These are phyloP conservation scores for Delichon dasypus DNA, from an alignment of 2,797 vertebrate genomes.

Conservation along the genomic window DNA sequence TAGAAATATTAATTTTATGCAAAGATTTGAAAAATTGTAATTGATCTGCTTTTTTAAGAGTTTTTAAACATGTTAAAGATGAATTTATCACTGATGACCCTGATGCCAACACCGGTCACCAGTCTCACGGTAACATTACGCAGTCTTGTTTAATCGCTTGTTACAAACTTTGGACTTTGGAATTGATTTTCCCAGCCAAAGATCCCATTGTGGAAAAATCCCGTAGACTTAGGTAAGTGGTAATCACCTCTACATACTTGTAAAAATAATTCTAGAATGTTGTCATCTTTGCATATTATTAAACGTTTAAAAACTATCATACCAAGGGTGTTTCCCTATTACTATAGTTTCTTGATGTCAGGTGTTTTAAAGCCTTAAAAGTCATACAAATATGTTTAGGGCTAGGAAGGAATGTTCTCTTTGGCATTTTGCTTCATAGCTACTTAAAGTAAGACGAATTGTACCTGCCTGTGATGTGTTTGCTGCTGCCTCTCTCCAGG, in stretches of 20 bases:
- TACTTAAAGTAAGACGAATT: background rate
- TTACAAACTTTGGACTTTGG: background rate
- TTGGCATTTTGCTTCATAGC: background rate
- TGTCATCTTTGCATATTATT: background rate
- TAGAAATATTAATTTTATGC: slow-evolving; percentile 18
- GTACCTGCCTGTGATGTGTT: background rate
- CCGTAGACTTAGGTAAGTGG: background rate
- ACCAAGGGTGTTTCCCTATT: background rate
- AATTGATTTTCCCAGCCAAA: background rate
- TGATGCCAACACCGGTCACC: background rate
- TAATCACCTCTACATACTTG: background rate
- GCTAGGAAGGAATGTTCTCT: background rate
- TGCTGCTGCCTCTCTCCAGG: background rate
- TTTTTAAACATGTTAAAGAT: background rate
- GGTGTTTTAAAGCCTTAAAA: background rate
- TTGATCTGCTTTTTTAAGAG: background rate
- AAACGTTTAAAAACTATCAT: background rate
- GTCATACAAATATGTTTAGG: background rate
- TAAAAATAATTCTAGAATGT: slow-evolving; percentile 8
- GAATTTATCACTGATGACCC: background rate
- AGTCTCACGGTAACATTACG: background rate
- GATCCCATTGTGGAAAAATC: background rate
- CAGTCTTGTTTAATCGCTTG: background rate
- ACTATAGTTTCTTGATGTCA: background rate
- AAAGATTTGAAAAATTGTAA: slow-evolving; percentile 55